Evolutionary conservation across 2,888 invertebrate species (phyloP).

Genomic region (Lordiphosa andalusiaca): DNA sequence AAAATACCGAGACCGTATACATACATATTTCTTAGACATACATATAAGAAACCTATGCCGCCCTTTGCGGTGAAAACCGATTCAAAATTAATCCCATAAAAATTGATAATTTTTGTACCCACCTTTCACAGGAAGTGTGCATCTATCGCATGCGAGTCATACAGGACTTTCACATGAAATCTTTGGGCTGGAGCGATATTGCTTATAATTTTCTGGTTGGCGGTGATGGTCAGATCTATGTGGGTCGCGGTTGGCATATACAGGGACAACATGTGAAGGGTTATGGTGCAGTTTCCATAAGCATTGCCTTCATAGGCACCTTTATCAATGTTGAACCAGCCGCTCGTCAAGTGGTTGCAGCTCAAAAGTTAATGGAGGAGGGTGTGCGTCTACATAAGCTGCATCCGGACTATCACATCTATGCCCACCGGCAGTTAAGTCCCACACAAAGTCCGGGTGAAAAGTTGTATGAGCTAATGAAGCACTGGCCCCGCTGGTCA

Average conservation of each 20-base stretch:
- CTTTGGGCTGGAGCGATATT: constrained; percentile 85
- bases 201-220: constrained; percentile 88
- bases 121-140: constrained; percentile 39
- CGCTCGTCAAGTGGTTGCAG: constrained; percentile 82
- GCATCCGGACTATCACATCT: constrained; percentile 84
- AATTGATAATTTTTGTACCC: too few relatives aligned
- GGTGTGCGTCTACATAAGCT: constrained; percentile 85
- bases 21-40: too few relatives aligned
- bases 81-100: too few relatives aligned
- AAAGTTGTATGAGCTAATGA: constrained; percentile 84
- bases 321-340: constrained; percentile 81
- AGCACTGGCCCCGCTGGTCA: constrained; percentile 85
- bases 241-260: constrained; percentile 82
- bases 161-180: constrained; percentile 86
- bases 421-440: constrained; percentile 85
- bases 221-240: constrained; percentile 82
- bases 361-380: constrained; percentile 83
- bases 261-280: constrained; percentile 86
- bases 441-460: constrained; percentile 87
- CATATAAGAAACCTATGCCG: too few relatives aligned
- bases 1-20: too few relatives aligned
- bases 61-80: too few relatives aligned
- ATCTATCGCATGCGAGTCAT: constrained; percentile 83
- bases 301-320: constrained; percentile 88
- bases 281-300: constrained; percentile 86